Conservation (phyloP, 2,888 invertebrate species). For the Apamea sordens region DNA sequence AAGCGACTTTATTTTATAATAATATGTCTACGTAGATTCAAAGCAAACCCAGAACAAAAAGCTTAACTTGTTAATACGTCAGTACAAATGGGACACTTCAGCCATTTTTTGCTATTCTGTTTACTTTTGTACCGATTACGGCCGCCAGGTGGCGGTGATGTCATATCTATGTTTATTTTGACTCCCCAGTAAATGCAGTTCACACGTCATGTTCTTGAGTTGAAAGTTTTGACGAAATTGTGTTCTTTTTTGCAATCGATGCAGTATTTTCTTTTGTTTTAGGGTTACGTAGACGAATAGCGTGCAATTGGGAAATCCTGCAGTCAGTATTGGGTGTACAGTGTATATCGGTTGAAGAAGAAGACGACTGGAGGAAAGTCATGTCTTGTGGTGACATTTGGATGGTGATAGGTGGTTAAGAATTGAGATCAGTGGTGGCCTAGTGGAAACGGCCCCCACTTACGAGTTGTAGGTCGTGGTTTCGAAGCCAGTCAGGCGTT, state of each 20-base stretch:
- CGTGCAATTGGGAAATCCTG: background rate
- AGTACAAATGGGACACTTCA: slow-evolving; percentile 1
- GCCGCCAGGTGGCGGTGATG: slow-evolving; percentile 12
- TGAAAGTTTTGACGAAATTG: background rate
- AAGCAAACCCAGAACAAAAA: background rate
- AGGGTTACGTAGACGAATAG: too few relatives aligned
- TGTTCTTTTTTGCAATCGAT: background rate
- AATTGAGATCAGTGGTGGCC: too few relatives aligned
- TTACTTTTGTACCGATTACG: slow-evolving; percentile 11
- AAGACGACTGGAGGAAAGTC: background rate
- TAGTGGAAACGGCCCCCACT: too few relatives aligned
- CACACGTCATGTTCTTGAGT: background rate
- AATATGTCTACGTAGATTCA: too few relatives aligned
- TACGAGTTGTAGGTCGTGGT: too few relatives aligned
- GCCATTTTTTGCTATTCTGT: slow-evolving; percentile 7
- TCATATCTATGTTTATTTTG: slow-evolving; percentile 27
- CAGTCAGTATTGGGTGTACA: background rate
- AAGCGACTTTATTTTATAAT: too few relatives aligned
- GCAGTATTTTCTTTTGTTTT: background rate
- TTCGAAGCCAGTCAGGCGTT: too few relatives aligned
- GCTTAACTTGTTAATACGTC: background rate
- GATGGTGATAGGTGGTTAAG: too few relatives aligned
- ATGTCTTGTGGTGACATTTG: too few relatives aligned
- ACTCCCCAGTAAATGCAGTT: background rate
- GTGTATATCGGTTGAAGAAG: background rate